phyloP scores from a whole-genome alignment of 2,113 vertebrate species.

The Tachysurus vachellii region DNA sequence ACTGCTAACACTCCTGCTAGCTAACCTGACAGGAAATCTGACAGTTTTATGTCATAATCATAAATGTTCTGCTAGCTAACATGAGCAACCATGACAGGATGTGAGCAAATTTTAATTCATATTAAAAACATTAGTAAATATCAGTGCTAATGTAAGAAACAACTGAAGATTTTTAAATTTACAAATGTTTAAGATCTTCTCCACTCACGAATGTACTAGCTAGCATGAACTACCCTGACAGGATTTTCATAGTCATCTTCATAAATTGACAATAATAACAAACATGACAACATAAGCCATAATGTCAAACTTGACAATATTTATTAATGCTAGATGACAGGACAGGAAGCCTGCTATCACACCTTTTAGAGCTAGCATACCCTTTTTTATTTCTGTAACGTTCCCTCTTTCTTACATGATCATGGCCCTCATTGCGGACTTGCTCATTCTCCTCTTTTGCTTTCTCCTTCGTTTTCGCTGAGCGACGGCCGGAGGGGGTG shows the following conservation, averaged over 20 bases:
- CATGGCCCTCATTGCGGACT: constrained; percentile 70
- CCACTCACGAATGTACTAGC: not conserved
- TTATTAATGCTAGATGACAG: not conserved
- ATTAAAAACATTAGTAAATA: not conserved
- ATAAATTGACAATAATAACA: not conserved
- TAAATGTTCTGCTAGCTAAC: not conserved
- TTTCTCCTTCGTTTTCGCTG: constrained; percentile 66
- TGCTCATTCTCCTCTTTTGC: constrained; percentile 72
- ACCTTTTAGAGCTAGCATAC: not conserved
- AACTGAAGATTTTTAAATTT: not conserved
- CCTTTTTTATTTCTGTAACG: not conserved
- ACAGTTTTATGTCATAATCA: not conserved
- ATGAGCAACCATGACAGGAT: not conserved
- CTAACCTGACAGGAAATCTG: not conserved
- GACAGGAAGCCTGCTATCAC: not conserved
- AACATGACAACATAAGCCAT: not conserved
- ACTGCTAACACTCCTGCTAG: not conserved
- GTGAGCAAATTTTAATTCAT: not conserved
- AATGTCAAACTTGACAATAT: not conserved
- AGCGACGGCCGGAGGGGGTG: constrained; percentile 56
- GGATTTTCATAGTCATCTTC: not conserved
- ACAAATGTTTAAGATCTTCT: not conserved
- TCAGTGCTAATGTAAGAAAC: not conserved
- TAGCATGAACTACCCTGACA: not conserved
- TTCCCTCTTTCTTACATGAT: constrained; percentile 66